phyloP scores from a whole-genome alignment of 92 coral and sea anemone genomes.

The Umimayanthus chanpuru region DNA sequence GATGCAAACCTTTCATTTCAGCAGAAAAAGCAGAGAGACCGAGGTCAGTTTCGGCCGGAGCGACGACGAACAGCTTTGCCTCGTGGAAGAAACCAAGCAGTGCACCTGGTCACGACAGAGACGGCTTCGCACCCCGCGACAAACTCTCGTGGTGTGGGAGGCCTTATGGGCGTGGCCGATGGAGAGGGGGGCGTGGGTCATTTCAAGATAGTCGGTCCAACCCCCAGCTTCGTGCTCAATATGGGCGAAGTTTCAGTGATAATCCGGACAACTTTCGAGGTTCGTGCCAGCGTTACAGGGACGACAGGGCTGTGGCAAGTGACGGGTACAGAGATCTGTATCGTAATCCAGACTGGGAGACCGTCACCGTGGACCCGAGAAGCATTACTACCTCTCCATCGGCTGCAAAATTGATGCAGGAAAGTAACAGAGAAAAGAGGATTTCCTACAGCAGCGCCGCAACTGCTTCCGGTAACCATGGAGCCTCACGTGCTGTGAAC shows the following conservation, averaged over 20 bases:
- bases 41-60: slow-evolving; percentile 18
- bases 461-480: background rate
- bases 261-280: slow-evolving; percentile 17
- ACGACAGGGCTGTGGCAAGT: slow-evolving; percentile 28
- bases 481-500: background rate
- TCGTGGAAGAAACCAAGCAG: background rate
- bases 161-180: slow-evolving; percentile 13
- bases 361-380: slow-evolving; percentile 33
- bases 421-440: slow-evolving; percentile 5
- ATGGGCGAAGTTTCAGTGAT: slow-evolving; percentile 41
- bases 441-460: background rate
- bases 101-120: background rate
- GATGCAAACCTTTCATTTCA: background rate
- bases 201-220: background rate
- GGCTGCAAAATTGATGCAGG: slow-evolving; percentile 30
- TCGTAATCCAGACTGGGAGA: slow-evolving; percentile 39
- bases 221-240: slow-evolving; percentile 4
- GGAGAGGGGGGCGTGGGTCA: slow-evolving; percentile 18
- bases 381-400: slow-evolving; percentile 28
- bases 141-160: background rate
- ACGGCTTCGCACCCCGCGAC: slow-evolving; percentile 7
- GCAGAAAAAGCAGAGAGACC: slow-evolving; percentile 32
- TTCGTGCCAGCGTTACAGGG: slow-evolving; percentile 14
- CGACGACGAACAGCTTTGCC: background rate
- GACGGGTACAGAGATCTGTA: slow-evolving; percentile 22